These are phyloP conservation scores for Carassius gibelio DNA, from an alignment of 2,113 vertebrate genomes.

Conservation along the genomic window DNA sequence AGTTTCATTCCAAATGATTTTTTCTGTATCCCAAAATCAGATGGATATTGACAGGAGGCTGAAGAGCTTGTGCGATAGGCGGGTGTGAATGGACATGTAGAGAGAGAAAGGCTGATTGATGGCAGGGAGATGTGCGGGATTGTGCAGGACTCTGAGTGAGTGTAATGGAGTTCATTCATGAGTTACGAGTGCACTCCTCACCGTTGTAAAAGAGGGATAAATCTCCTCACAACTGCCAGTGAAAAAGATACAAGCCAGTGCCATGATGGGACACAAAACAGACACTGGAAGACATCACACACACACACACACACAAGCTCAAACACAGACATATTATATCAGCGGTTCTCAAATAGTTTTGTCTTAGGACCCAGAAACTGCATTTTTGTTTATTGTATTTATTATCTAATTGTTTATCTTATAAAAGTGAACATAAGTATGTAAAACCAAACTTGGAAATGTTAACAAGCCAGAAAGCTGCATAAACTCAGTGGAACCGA, in stretches of 20 bases:
- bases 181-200: constrained; percentile 73
- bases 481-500: not conserved
- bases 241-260: constrained; percentile 66
- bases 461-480: not conserved
- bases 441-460: not conserved
- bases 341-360: not conserved
- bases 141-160: constrained; percentile 65
- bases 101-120: constrained; percentile 71
- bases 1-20: constrained; percentile 5
- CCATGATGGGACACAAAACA: constrained; percentile 61
- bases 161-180: constrained; percentile 76
- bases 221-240: constrained; percentile 68
- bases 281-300: not conserved
- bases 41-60: constrained; percentile 31
- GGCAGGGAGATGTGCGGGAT: constrained; percentile 72
- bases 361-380: not conserved
- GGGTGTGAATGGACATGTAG: constrained; percentile 14
- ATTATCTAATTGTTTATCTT: not conserved
- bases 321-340: constrained; percentile 32
- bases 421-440: not conserved
- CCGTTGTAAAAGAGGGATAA: constrained; percentile 73
- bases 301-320: constrained; percentile 41
- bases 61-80: constrained; percentile 8
- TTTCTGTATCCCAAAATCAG: constrained; percentile 16
- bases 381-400: not conserved